Conservation (phyloP, 1,140 invertebrate genomes). For the Papilio polyxenes region DNA sequence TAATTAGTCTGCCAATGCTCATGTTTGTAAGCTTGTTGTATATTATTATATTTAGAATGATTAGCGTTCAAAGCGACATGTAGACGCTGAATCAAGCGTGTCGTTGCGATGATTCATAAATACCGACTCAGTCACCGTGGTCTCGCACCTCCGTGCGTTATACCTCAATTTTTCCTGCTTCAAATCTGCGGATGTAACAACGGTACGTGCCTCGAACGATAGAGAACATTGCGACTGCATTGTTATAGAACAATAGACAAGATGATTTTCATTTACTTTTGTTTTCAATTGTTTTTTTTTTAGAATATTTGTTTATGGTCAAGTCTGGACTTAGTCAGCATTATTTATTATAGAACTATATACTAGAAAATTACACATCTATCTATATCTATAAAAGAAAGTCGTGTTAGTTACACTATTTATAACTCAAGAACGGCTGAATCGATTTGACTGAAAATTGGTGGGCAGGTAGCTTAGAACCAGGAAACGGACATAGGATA, state of each 20-base stretch:
- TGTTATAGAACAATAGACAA: constrained; percentile 30
- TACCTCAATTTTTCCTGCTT: constrained; percentile 36
- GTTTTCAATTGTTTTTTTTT: background rate
- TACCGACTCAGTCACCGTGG: constrained; percentile 2
- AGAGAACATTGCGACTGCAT: background rate
- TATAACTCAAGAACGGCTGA: no score
- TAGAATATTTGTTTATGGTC: background rate
- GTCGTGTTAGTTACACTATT: no score
- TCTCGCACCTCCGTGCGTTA: constrained; percentile 25
- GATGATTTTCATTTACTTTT: constrained; percentile 5
- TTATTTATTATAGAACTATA: no score
- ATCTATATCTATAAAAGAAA: no score
- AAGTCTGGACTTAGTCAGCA: background rate
- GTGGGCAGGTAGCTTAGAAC: no score
- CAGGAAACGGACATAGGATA: no score
- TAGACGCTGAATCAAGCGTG: constrained; percentile 9
- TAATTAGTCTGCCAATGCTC: background rate
- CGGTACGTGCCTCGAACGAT: constrained; percentile 26
- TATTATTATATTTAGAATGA: constrained; percentile 25
- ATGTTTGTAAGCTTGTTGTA: background rate
- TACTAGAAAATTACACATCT: no score
- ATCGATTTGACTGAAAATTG: no score
- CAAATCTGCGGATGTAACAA: constrained; percentile 35
- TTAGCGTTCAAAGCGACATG: constrained; percentile 23
- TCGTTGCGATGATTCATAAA: constrained; percentile 19